Conservation (phyloP, 1,140 invertebrate genomes). For the Bombus impatiens region DNA sequence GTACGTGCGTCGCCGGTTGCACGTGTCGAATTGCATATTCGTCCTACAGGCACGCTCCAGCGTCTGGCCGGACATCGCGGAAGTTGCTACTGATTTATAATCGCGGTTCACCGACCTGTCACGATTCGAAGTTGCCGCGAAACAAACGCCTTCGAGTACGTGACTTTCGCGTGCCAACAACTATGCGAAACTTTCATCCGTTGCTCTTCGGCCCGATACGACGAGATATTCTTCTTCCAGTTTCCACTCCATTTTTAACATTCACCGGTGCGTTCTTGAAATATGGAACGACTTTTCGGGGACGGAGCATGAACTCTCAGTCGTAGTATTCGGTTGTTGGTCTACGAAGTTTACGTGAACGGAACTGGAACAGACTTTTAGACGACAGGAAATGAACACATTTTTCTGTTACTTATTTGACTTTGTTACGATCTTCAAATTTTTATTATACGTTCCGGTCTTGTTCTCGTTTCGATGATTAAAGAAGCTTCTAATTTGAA, state of each 20-base stretch:
- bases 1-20: conserved; percentile 45
- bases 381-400: background rate
- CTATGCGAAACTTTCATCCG: conserved; percentile 30
- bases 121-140: conserved; percentile 31
- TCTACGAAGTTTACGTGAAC: too few species aligned
- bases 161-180: conserved; percentile 38
- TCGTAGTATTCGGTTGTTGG: background rate
- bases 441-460: background rate
- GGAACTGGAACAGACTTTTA: background rate
- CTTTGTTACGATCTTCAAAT: background rate
- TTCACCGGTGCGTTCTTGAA: conserved; percentile 17
- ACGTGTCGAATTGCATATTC: conserved; percentile 60
- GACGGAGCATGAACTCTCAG: background rate
- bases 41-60: conserved; percentile 4
- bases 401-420: background rate
- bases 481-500: background rate
- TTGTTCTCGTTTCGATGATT: background rate
- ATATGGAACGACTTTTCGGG: background rate
- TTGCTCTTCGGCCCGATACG: background rate
- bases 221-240: background rate
- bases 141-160: conserved; percentile 48
- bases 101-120: conserved; percentile 28
- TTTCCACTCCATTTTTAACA: conserved; percentile 2
- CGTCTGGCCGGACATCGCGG: conserved; percentile 31
- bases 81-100: conserved; percentile 60